phyloP scores from a whole-genome alignment of 2,888 invertebrate genomes.

The Zygogramma bicolorata region DNA sequence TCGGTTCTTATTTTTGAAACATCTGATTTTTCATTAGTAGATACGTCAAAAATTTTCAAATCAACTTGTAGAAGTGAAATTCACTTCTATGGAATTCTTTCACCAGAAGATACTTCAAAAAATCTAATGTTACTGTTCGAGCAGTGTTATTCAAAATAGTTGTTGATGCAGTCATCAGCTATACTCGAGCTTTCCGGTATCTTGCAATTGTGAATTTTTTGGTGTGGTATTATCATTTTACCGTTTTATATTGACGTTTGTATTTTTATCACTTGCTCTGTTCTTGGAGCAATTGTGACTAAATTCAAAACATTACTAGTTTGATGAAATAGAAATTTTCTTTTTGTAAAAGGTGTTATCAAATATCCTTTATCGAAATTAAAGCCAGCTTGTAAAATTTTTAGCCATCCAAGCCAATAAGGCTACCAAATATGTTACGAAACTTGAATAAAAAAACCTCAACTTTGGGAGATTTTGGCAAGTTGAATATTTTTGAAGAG shows the following conservation, averaged over 20 bases:
- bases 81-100: no score
- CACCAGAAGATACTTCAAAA: not conserved
- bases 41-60: not conserved
- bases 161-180: constrained; percentile 26
- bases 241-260: constrained; percentile 27
- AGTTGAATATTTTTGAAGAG: not conserved
- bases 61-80: not conserved
- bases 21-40: not conserved
- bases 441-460: not conserved
- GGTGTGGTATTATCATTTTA: constrained; percentile 38
- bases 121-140: constrained; percentile 17
- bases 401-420: not conserved
- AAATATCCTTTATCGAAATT: not conserved
- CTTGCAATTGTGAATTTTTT: constrained; percentile 34
- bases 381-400: not conserved
- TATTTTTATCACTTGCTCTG: constrained; percentile 38
- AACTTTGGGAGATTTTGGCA: not conserved
- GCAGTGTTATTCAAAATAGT: constrained; percentile 31
- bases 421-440: not conserved
- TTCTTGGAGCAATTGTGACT: constrained; percentile 22
- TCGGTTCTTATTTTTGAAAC: constrained; percentile 7
- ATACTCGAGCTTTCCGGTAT: constrained; percentile 29
- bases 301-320: constrained; percentile 23
- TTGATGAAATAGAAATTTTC: not conserved
- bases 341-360: not conserved